These are phyloP conservation scores for Botia almorhae DNA, from an alignment of 2,797 vertebrate species.

Conservation along the genomic window DNA sequence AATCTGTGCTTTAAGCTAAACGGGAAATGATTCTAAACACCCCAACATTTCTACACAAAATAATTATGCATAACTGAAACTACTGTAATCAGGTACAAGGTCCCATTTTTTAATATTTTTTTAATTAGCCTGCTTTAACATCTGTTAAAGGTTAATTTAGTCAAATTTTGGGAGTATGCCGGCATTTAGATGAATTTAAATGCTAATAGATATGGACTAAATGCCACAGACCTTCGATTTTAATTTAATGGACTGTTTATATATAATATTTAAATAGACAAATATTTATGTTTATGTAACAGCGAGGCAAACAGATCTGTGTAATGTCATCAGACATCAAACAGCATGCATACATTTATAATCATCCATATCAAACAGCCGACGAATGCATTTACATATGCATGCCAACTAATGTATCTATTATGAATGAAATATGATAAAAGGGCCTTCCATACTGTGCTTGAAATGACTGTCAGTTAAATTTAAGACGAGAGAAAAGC, in stretches of 20 bases:
- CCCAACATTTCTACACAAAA: not conserved
- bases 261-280: not conserved
- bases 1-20: not conserved
- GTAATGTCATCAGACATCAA: constrained; percentile 30
- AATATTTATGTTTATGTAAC: constrained; percentile 42
- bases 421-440: constrained; percentile 35
- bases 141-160: not conserved
- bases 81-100: too few relatives aligned
- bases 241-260: not conserved
- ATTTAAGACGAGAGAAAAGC: constrained; percentile 21
- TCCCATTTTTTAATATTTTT: not conserved
- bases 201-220: not conserved
- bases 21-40: not conserved
- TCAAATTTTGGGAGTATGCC: too few relatives aligned
- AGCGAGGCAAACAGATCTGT: constrained; percentile 21
- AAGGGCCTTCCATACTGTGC: not conserved
- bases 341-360: constrained; percentile 38
- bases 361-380: constrained; percentile 33
- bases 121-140: not conserved
- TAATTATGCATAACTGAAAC: too few relatives aligned
- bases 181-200: too few relatives aligned
- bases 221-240: too few relatives aligned
- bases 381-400: constrained; percentile 41
- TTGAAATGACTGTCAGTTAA: constrained; percentile 37
- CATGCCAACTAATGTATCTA: constrained; percentile 24